Evolutionary conservation across 1,140 invertebrate species (phyloP).

Genomic region (Dendrolimus kikuchii): DNA sequence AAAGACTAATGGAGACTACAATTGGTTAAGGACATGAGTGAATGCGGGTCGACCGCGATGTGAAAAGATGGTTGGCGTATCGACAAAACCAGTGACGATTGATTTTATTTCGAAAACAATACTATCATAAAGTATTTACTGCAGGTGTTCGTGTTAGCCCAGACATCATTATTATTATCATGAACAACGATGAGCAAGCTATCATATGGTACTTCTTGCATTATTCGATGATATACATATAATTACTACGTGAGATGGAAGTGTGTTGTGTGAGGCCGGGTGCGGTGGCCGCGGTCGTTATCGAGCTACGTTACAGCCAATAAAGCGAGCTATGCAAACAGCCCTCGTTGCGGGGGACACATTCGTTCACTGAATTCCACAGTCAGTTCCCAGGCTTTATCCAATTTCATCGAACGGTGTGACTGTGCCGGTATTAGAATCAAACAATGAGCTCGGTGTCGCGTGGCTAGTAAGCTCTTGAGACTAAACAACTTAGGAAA

Average conservation of each 20-base stretch:
- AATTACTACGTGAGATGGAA: constrained; percentile 13
- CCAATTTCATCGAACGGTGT: constrained; percentile 59
- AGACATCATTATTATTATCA: constrained; percentile 15
- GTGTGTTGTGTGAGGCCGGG: constrained; percentile 36
- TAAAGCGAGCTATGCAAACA: constrained; percentile 67
- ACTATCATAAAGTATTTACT: constrained; percentile 61
- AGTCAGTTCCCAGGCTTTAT: constrained; percentile 62
- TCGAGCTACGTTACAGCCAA: constrained; percentile 56
- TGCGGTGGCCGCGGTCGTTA: constrained; percentile 31
- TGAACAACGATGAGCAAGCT: not conserved
- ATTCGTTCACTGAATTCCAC: constrained; percentile 45
- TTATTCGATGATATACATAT: constrained; percentile 1
- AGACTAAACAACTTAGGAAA: constrained; percentile 32
- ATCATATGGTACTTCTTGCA: not conserved
- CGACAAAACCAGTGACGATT: constrained; percentile 26
- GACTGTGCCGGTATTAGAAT: constrained; percentile 40
- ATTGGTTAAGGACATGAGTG: constrained; percentile 35
- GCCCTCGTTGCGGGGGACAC: constrained; percentile 31
- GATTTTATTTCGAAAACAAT: constrained; percentile 54
- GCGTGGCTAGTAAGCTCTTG: constrained; percentile 29
- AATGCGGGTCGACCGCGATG: constrained; percentile 65
- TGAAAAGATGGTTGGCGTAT: constrained; percentile 42
- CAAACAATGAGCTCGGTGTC: constrained; percentile 53
- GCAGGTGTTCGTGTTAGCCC: constrained; percentile 34
- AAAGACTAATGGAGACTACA: constrained; percentile 32